Evolutionary conservation across 2,888 invertebrate genomes (phyloP).

Genomic region (Epinotia ramella): DNA sequence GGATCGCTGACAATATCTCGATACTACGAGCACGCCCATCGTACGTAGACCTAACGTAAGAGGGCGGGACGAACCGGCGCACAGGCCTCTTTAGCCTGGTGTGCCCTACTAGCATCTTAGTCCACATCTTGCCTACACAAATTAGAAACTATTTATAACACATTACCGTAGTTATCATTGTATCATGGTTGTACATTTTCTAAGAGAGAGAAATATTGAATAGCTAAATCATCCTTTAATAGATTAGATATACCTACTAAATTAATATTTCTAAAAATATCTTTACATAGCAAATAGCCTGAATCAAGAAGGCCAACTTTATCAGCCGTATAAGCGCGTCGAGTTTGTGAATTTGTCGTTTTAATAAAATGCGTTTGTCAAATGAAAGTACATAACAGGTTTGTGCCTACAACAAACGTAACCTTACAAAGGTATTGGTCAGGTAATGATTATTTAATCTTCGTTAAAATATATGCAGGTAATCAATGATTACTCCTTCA

Average conservation of each 20-base stretch:
- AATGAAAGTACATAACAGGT: neutral
- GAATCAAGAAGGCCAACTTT: constrained; percentile 49
- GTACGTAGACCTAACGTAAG: constrained; percentile 22
- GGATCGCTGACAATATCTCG: constrained; percentile 71
- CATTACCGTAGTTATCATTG: constrained; percentile 47
- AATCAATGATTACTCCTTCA: neutral
- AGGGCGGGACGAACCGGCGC: neutral
- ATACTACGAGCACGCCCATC: constrained; percentile 35
- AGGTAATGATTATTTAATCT: neutral
- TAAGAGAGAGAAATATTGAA: constrained; percentile 75
- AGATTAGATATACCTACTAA: constrained; percentile 59
- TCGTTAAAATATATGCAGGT: neutral
- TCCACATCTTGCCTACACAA: constrained; percentile 39
- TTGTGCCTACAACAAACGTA: neutral
- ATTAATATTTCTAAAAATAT: constrained; percentile 57
- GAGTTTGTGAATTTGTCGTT: constrained; percentile 3
- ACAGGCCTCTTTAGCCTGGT: constrained; percentile 8
- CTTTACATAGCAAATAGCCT: constrained; percentile 53
- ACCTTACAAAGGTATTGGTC: neutral
- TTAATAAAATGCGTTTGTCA: constrained; percentile 1
- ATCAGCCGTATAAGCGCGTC: neutral
- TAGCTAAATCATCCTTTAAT: constrained; percentile 59
- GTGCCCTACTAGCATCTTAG: constrained; percentile 29
- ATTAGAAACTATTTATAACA: constrained; percentile 46
- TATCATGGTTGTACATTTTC: constrained; percentile 70